Percentiles rank a stretch among this genome's conserved stretches.
Conservation (phyloP, 2,797 vertebrate species). For the Hippocampus kuda region DNA sequence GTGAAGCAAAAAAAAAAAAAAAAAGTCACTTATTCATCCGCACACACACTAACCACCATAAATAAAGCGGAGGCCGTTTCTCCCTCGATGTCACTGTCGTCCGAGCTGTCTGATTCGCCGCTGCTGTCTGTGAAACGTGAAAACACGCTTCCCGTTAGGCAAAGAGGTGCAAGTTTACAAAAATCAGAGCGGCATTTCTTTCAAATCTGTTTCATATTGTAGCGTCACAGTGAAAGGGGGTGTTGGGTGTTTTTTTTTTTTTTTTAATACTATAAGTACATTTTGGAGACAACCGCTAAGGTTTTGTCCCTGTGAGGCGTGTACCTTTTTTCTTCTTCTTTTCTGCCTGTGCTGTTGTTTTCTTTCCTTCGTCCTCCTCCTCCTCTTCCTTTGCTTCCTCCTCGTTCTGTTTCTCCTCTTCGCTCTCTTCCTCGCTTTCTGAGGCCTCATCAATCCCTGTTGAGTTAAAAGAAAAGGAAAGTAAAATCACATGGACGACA, state of each 20-base stretch:
- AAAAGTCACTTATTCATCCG: not conserved
- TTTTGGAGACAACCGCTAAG: not conserved
- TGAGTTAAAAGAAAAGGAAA: not conserved
- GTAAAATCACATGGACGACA: not conserved
- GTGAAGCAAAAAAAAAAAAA: not conserved
- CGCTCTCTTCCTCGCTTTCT: conserved; percentile 85
- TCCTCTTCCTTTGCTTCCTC: conserved; percentile 78
- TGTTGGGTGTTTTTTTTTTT: not conserved
- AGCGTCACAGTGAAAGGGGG: not conserved
- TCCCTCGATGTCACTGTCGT: conserved; percentile 86
- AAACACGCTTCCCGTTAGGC: not conserved
- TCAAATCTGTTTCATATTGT: not conserved
- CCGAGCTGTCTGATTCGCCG: conserved; percentile 81
- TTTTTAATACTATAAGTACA: not conserved
- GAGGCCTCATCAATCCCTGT: conserved; percentile 77
- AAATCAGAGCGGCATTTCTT: too few species aligned
- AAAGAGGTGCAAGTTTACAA: too few species aligned
- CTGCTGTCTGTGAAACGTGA: conserved; percentile 74
- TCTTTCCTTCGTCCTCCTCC: conserved; percentile 79
- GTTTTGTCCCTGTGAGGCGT: not conserved
- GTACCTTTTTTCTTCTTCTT: conserved; percentile 76
- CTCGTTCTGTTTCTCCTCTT: conserved; percentile 81
- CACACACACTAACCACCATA: conserved; percentile 57
- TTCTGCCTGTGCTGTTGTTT: conserved; percentile 70
- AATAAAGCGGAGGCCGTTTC: conserved; percentile 83